phyloP scores from a whole-genome alignment of 2,113 vertebrate species.

The Mesembrinibis cayennensis region DNA sequence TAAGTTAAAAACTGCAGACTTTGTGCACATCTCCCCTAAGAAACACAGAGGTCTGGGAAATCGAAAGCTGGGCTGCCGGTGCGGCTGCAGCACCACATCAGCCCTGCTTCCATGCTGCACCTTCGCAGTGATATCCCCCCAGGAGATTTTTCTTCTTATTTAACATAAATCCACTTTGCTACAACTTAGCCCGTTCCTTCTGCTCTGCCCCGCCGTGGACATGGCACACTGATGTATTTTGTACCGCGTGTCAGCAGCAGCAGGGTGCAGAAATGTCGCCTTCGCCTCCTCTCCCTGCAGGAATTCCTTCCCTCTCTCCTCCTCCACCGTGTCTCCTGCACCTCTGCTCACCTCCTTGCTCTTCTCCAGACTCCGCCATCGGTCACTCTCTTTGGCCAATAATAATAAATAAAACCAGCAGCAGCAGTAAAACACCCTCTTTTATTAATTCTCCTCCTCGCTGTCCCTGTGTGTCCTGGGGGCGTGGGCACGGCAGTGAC shows the following conservation, averaged over 20 bases:
- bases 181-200: neutral
- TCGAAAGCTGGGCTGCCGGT: neutral
- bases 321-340: neutral
- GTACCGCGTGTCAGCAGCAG: neutral
- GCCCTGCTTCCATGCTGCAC: neutral
- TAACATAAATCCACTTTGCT: neutral
- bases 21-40: neutral
- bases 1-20: neutral
- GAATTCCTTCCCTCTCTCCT: neutral
- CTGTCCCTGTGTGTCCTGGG: rapidly evolving
- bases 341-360: neutral
- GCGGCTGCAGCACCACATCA: neutral
- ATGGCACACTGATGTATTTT: neutral
- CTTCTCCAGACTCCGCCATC: neutral
- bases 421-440: neutral
- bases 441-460: neutral
- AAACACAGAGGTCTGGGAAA: neutral
- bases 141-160: neutral
- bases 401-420: neutral
- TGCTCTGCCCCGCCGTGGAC: neutral
- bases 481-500: neutral
- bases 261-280: neutral
- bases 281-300: neutral
- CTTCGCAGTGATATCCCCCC: neutral
- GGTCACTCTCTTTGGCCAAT: neutral